These are phyloP conservation scores for Laticauda colubrina DNA, from an alignment of 2,113 vertebrate genomes.

Conservation along the genomic window DNA sequence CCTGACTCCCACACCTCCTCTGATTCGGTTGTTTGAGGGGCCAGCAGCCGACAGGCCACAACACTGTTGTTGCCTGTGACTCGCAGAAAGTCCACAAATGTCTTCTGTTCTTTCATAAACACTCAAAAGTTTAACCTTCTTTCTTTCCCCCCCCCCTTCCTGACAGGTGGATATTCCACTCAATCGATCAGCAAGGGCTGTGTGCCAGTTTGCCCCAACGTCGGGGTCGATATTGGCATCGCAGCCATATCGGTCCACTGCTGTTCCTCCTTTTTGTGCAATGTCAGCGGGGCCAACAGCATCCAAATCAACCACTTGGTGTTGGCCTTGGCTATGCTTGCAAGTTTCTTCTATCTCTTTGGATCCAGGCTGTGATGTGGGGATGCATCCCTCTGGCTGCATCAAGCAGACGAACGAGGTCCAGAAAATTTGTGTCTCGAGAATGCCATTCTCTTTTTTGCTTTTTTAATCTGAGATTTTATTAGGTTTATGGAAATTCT, in stretches of 20 bases:
- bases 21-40: too few species aligned
- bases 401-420: neutral
- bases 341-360: slow-evolving; percentile 8
- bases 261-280: slow-evolving; percentile 20
- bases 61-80: neutral
- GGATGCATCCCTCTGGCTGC: neutral
- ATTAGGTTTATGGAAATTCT: neutral
- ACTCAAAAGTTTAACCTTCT: neutral
- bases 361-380: neutral
- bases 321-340: neutral
- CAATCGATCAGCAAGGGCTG: slow-evolving; percentile 31
- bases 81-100: neutral
- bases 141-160: neutral
- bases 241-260: neutral
- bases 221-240: neutral
- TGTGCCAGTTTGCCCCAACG: neutral
- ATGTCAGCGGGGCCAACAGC: neutral
- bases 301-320: neutral
- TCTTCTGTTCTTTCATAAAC: neutral
- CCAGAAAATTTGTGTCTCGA: neutral
- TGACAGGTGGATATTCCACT: neutral
- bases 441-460: neutral
- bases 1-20: too few species aligned
- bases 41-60: too few species aligned
- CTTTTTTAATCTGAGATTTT: neutral